Conservation (phyloP, 2,113 vertebrate genomes). For the Phylloscopus trochilus region DNA sequence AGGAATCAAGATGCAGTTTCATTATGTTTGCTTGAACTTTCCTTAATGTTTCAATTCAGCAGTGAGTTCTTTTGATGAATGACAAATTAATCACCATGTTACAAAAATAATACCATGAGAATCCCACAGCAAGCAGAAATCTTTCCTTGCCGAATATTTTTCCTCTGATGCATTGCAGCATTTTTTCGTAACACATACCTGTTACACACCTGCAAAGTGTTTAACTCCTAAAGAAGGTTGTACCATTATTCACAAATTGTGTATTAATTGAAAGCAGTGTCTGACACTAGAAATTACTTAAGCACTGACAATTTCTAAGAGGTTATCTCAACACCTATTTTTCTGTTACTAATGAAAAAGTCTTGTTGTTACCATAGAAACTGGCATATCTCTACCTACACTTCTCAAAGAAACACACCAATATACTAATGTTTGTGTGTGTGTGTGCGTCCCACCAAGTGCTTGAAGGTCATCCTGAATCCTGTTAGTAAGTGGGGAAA, state of each 20-base stretch:
- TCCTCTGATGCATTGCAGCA: not conserved
- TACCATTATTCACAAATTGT: not conserved
- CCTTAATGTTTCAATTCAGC: not conserved
- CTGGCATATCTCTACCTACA: conserved; percentile 34
- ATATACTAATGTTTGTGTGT: not conserved
- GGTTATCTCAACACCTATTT: conserved; percentile 46
- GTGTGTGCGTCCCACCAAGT: not conserved
- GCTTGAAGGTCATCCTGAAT: not conserved
- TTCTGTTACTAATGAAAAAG: conserved; percentile 51
- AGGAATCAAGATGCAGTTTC: not conserved
- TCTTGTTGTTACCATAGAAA: conserved; percentile 66
- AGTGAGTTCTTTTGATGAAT: not conserved
- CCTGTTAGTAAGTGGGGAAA: not conserved
- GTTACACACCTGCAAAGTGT: not conserved
- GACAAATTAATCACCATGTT: not conserved
- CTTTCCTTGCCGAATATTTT: not conserved
- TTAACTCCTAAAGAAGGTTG: not conserved
- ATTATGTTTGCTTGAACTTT: not conserved
- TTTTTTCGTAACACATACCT: not conserved
- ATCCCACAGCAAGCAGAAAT: not conserved
- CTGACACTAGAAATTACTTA: conserved; percentile 30
- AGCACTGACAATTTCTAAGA: not conserved
- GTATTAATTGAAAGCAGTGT: conserved; percentile 3
- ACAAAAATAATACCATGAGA: not conserved
- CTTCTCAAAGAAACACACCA: conserved; percentile 23